These are phyloP conservation scores for Eubasilissa splendida DNA, from an alignment of 2,888 invertebrate genomes.

Conservation along the genomic window DNA sequence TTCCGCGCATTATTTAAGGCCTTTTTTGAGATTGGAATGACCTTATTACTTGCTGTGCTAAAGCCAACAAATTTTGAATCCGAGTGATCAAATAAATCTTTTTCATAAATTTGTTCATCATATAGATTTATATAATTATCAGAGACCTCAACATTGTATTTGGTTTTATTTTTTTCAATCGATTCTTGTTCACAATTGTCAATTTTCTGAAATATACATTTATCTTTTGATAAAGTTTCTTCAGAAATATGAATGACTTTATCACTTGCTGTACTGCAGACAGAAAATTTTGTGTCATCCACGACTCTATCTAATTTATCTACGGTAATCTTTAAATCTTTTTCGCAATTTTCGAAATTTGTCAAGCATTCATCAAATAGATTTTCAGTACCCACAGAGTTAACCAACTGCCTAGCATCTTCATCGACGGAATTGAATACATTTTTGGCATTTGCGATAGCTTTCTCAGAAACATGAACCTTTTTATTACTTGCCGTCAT, in stretches of 20 bases:
- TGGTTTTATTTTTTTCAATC: neutral
- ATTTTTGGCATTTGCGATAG: constrained; percentile 61
- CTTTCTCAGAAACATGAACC: constrained; percentile 63
- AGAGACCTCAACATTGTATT: neutral
- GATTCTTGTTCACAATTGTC: neutral
- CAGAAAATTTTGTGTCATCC: constrained; percentile 24
- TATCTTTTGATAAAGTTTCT: neutral
- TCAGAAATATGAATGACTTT: constrained; percentile 36
- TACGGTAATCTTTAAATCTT: neutral
- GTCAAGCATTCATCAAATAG: no score
- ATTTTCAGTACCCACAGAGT: no score
- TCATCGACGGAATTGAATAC: constrained; percentile 58
- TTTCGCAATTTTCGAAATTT: constrained; percentile 35
- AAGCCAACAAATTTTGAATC: constrained; percentile 13
- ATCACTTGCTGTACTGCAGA: constrained; percentile 40
- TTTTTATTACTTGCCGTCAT: constrained; percentile 64
- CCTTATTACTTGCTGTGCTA: neutral
- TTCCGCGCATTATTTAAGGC: constrained; percentile 42
- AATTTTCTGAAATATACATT: neutral
- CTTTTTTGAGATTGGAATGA: constrained; percentile 20
- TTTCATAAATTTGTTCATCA: neutral
- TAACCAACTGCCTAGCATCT: no score
- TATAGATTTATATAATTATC: neutral
- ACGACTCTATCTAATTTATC: neutral
- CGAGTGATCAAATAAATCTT: neutral